A percentile compares a stretch with the other conserved stretches of the same genome.
Evolutionary conservation across 2,888 invertebrate species (phyloP).

Genomic region (Seira sanloemensis): DNA sequence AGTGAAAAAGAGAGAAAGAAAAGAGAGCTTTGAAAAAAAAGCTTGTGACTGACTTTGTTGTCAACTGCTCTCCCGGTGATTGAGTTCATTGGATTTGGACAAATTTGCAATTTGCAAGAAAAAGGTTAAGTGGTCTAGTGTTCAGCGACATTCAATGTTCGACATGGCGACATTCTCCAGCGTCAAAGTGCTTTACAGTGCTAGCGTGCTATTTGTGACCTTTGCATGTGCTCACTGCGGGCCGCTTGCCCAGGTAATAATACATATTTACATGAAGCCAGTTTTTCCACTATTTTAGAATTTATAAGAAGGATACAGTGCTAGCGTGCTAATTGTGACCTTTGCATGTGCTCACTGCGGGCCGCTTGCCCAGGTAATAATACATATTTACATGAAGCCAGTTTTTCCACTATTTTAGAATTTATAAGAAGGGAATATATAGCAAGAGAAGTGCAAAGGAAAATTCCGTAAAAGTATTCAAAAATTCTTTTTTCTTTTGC

Average conservation of each 20-base stretch:
- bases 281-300: conserved; percentile 45
- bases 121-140: not conserved
- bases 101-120: not conserved
- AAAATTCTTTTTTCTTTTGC: no score
- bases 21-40: no score
- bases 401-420: conserved; percentile 45
- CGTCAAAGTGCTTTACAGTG: conserved; percentile 30
- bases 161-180: conserved; percentile 55
- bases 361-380: conserved; percentile 58
- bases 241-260: conserved; percentile 58
- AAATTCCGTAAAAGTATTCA: no score
- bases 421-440: no score
- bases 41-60: no score
- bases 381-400: no score
- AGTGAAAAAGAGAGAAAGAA: no score
- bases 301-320: no score
- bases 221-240: conserved; percentile 47
- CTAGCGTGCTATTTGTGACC: conserved; percentile 49
- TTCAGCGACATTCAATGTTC: no score
- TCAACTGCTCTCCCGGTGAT: not conserved
- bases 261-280: no score
- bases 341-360: conserved; percentile 47
- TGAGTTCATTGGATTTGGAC: not conserved
- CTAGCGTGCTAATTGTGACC: conserved; percentile 49
- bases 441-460: no score